A percentile compares a stretch with the other conserved stretches of the same genome.
Evolutionary conservation across 2,888 invertebrate genomes (phyloP).

Genomic region (Malthinus seriepunctatus): DNA sequence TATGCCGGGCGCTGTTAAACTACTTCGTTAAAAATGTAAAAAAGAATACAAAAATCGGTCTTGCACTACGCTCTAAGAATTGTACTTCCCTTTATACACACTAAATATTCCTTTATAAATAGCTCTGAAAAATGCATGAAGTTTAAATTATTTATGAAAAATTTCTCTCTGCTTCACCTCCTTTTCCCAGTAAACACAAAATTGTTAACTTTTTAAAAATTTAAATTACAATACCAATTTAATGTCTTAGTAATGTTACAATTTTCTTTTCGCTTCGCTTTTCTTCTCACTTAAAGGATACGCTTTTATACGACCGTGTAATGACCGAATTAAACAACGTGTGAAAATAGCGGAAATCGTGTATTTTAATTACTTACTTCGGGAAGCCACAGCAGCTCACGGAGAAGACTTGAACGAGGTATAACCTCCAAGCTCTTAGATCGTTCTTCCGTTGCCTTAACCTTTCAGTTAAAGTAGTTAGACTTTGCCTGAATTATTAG

Average conservation of each 20-base stretch:
- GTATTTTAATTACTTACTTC: too few relatives aligned
- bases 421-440: too few relatives aligned
- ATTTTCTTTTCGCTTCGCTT: neutral
- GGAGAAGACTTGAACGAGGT: too few relatives aligned
- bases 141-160: slow-evolving; percentile 24
- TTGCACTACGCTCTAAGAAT: slow-evolving; percentile 18
- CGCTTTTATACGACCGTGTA: too few relatives aligned
- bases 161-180: slow-evolving; percentile 3
- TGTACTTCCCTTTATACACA: slow-evolving; percentile 17
- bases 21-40: slow-evolving; percentile 36
- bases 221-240: slow-evolving; percentile 2
- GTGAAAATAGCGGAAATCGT: too few relatives aligned
- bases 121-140: slow-evolving; percentile 20
- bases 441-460: too few relatives aligned
- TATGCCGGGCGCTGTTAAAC: slow-evolving; percentile 33
- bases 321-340: too few relatives aligned
- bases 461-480: too few relatives aligned
- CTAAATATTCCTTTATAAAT: slow-evolving; percentile 27
- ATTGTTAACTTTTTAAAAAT: slow-evolving; percentile 2
- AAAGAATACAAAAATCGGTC: slow-evolving; percentile 22
- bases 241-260: neutral
- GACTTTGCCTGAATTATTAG: too few relatives aligned
- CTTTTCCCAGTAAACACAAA: neutral
- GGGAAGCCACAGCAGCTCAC: too few relatives aligned
- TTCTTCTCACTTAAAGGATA: too few relatives aligned